Base-by-base conservation (phyloP, 2,113 vertebrate species). In the Microcebus griseorufus region DNA sequence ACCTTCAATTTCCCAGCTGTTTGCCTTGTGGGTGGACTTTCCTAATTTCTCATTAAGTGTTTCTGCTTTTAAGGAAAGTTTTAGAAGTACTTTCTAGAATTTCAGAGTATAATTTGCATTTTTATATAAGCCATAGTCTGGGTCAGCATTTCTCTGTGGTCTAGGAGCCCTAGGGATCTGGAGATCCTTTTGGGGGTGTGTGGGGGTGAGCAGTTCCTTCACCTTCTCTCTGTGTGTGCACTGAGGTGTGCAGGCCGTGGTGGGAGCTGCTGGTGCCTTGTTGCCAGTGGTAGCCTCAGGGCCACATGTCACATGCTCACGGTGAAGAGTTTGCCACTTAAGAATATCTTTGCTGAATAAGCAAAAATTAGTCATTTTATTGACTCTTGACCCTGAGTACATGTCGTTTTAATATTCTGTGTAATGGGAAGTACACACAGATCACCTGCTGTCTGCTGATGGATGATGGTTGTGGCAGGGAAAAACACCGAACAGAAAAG, bases 21-120 rank as follows among this genome's bases (percentile, higher is more conserved):
- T 55, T 69, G 8, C 29, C 29, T 86, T 51, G 13, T 62, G 48
- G 32, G 9, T 58, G 48, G 39, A 80, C 48, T 62, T 90, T 42
- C 27, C 39, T 34, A 48, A 70, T 60, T 58, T 92, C 48, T 75
- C 16, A 32, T 34, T 27, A 34, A 48, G 23, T n/a, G 4, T 3
- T 69, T 93, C 65, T 73, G 37, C 48, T 85, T 90, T 93, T 91
- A 81, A 87, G 64, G 65, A 32, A 88, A 78, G 29, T 78, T 62
- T 65, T 14, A 45, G 48, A 64, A 32, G 5, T 9, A 7, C 34
- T 39, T 80, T 67, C 27, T 88, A 58, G 51, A 86, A 85, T 87
- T 80, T 64, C 78, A 72, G 25, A 58, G 48, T 16, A 20, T 69
- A 72, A 29, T 78, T 78, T 78, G 32, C 0, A 20, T 93, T 85